Evolutionary conservation across 1,140 invertebrate genomes (phyloP).

Genomic region (Apis florea): DNA sequence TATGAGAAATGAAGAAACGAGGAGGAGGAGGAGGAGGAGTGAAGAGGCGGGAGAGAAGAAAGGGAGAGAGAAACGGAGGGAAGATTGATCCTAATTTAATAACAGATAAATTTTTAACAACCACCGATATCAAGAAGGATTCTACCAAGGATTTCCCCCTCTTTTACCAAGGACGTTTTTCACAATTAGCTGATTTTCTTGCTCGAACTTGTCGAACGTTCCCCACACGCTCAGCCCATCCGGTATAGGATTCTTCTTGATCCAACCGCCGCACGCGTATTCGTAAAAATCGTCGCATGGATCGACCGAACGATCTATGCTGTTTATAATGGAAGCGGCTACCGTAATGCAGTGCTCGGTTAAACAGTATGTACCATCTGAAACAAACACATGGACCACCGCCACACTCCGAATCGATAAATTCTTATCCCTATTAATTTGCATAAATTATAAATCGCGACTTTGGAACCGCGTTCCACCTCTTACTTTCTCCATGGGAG

Average conservation of each 20-base stretch:
- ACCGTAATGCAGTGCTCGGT: slow-evolving; percentile 92
- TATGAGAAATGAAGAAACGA: too few relatives aligned
- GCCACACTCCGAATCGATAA: too few relatives aligned
- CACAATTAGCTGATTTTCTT: slow-evolving; percentile 95
- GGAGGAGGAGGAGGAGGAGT: too few relatives aligned
- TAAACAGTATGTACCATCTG: slow-evolving; percentile 83
- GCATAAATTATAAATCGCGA: too few relatives aligned
- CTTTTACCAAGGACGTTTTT: slow-evolving; percentile 90
- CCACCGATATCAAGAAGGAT: too few relatives aligned
- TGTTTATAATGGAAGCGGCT: slow-evolving; percentile 90
- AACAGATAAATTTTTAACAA: too few relatives aligned
- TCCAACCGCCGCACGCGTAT: slow-evolving; percentile 96
- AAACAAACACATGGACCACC: not conserved
- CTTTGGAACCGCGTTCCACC: not conserved
- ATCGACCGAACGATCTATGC: slow-evolving; percentile 89
- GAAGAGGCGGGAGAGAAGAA: too few relatives aligned
- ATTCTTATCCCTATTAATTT: too few relatives aligned
- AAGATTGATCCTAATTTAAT: not conserved
- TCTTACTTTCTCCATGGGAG: slow-evolving; percentile 73
- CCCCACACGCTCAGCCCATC: slow-evolving; percentile 96
- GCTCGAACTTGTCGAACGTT: slow-evolving; percentile 95
- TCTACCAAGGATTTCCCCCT: slow-evolving; percentile 52
- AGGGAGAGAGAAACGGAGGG: too few relatives aligned
- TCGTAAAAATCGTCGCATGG: slow-evolving; percentile 98
- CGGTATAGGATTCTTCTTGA: slow-evolving; percentile 94